Evolutionary conservation across 2,797 vertebrate species (phyloP).

Genomic region (Coluber constrictor): DNA sequence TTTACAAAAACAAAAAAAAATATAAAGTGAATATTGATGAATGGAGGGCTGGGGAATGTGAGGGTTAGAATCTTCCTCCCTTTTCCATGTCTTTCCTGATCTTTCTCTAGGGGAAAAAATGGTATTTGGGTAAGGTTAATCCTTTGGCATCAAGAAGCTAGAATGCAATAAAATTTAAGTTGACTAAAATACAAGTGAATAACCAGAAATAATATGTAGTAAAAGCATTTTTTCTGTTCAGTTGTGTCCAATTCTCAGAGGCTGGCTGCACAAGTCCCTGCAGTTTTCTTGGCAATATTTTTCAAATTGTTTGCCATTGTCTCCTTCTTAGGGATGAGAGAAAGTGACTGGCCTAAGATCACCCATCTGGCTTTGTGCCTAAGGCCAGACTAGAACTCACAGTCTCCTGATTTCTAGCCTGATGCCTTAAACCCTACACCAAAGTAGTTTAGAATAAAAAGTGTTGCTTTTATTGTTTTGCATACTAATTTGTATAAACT

Average conservation of each 20-base stretch:
- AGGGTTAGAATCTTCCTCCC: neutral
- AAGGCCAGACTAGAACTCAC: no score
- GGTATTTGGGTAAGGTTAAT: neutral
- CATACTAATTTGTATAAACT: neutral
- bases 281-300: neutral
- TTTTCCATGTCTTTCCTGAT: neutral
- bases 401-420: neutral
- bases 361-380: neutral
- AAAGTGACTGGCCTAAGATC: neutral
- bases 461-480: neutral
- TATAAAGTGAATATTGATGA: neutral
- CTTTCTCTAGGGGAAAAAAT: neutral
- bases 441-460: neutral
- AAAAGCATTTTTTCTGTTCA: neutral
- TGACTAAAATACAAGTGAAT: neutral
- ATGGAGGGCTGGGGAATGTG: neutral
- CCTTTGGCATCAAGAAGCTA: neutral
- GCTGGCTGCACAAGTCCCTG: no score
- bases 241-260: neutral
- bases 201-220: no score
- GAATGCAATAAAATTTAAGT: neutral
- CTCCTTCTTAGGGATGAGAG: neutral
- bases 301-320: neutral
- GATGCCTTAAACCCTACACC: neutral
- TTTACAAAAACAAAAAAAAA: neutral